Conservation (phyloP, 2,113 vertebrate species). For the Oreochromis tanganicae region DNA sequence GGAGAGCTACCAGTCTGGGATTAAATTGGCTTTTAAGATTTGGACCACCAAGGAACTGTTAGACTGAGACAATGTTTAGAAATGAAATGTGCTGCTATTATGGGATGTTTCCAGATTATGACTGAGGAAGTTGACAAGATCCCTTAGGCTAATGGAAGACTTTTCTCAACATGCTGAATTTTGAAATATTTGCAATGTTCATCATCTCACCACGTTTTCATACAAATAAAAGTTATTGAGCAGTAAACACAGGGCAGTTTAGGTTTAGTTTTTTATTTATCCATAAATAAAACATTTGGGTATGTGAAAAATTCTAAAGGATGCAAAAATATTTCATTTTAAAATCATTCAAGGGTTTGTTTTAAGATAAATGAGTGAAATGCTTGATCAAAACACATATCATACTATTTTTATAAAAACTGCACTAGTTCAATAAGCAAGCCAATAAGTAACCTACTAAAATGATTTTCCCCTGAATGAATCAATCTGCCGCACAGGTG, state of each 20-base stretch:
- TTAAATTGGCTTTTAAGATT: conserved; percentile 22
- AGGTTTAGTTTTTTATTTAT: too few relatives aligned
- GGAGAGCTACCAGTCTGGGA: conserved; percentile 7
- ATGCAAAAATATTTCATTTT: not conserved
- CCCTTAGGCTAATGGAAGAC: not conserved
- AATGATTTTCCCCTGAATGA: not conserved
- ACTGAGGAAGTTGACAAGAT: not conserved
- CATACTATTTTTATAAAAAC: not conserved
- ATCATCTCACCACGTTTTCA: not conserved
- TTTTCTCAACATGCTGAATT: not conserved
- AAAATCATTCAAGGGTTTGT: not conserved
- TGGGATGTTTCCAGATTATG: not conserved
- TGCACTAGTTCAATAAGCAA: not conserved
- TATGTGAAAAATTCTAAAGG: not conserved
- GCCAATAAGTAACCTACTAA: not conserved
- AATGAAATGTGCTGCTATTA: not conserved
- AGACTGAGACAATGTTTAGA: not conserved
- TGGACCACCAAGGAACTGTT: conserved; percentile 33
- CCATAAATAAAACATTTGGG: not conserved
- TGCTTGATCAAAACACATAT: not conserved
- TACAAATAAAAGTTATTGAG: not conserved
- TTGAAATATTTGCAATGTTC: not conserved
- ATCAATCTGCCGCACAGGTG: not conserved
- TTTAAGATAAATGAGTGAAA: not conserved
- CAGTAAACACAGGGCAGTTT: fast-evolving